Base-by-base conservation (phyloP, 1,140 invertebrate genomes). In the Drosophila triauraria region DNA sequence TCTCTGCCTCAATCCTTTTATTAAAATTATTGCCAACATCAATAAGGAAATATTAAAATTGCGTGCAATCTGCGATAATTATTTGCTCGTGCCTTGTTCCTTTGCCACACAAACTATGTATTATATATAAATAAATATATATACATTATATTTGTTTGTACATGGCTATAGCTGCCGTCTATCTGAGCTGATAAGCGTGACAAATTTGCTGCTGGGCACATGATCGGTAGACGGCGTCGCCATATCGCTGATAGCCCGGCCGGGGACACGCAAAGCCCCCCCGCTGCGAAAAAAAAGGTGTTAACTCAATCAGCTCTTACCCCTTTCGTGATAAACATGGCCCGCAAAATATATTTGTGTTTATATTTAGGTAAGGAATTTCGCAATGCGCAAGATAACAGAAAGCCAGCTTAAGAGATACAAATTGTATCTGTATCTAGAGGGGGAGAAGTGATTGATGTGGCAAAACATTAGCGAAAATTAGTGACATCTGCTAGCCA, bases 121-220 rank as follows among this genome's bases (percentile, higher is more conserved):
- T 20, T 13, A 35, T 42, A 54, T 35, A 23, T 53, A 54, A 30
- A 30, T 15, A 25, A 50, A 63, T 67, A n/a, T 70, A 67, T 30
- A 54, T 56, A 43, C 20, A 20, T 53, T 38, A 38, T 54, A 54
- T 54, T 54, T 38, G 51, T 54, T 35, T 43, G 23, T 64, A 51
- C 23, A 68, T 43, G 12, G 32, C 48, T 30, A 27, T 15, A 30
- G 48, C 32, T 46, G 25, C 40, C 27, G 53, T 56, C 30, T 25
- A 70, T 58, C 44, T 15, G 25, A 20, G 32, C 78, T 76, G 82
- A 86, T 86, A 86, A 86, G 83, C 82, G 72, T 87, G 80, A 86
- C 82, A 82, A 86, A 86, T 87, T 86, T 87, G 79, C 57, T 63
- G 72, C 57, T 78, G 70, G 79, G 75, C 82, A 86, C 82, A 86